phyloP scores from a whole-genome alignment of 2,797 vertebrate species.

The Chiroxiphia lanceolata region DNA sequence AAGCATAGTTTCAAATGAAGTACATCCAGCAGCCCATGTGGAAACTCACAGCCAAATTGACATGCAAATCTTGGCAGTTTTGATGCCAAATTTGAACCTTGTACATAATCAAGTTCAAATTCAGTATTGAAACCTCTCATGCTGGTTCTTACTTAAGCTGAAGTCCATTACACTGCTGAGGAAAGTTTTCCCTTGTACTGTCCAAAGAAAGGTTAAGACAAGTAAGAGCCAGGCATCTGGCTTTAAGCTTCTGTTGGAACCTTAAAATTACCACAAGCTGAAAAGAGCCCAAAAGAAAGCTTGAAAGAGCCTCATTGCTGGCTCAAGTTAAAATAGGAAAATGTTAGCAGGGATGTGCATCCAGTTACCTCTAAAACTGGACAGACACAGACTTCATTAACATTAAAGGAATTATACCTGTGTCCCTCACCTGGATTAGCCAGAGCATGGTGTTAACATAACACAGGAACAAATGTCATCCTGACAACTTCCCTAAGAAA shows the following conservation, averaged over 20 bases:
- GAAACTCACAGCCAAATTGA: constrained; percentile 35
- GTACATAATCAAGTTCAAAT: background rate
- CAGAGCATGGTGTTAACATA: background rate
- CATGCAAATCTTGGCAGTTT: background rate
- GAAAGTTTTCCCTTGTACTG: background rate
- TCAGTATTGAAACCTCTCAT: background rate
- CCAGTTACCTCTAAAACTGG: constrained; percentile 5
- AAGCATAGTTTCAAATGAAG: background rate
- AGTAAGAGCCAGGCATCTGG: background rate
- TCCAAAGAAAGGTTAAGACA: background rate
- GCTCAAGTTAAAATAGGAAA: constrained; percentile 24
- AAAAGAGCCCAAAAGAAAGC: constrained; percentile 12
- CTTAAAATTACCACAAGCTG: constrained; percentile 6
- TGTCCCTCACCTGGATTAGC: background rate
- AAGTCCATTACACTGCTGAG: background rate
- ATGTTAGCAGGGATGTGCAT: background rate
- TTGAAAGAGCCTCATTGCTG: background rate
- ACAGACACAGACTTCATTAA: background rate
- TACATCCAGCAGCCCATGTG: constrained; percentile 15
- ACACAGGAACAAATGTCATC: background rate
- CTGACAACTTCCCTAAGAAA: background rate
- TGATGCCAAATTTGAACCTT: background rate
- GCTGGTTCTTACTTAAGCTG: background rate
- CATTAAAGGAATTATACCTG: background rate
- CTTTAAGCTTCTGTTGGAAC: constrained; percentile 34